Evolutionary conservation across 1,140 invertebrate species (phyloP).

Genomic region (Calosoma granatense): DNA sequence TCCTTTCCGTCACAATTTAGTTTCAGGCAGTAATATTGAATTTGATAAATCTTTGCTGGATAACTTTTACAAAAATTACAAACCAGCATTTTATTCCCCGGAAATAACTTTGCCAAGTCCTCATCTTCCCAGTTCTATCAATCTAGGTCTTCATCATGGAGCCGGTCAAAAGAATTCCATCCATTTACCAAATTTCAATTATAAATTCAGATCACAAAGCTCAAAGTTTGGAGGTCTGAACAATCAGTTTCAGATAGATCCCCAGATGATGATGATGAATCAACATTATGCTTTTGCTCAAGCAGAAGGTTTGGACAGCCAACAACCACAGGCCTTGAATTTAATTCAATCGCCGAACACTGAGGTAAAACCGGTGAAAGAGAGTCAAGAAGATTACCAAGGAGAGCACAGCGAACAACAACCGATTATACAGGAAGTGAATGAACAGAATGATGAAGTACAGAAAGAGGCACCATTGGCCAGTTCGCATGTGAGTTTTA

Average conservation of each 20-base stretch:
- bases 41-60: neutral
- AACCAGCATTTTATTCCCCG: neutral
- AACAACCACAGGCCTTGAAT: neutral
- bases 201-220: too few species aligned
- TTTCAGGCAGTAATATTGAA: neutral
- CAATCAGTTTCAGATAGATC: neutral
- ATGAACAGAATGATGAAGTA: neutral
- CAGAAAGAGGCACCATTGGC: neutral
- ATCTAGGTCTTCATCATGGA: neutral
- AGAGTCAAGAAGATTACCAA: neutral
- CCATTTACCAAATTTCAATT: neutral
- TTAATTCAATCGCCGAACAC: neutral
- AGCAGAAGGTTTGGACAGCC: neutral
- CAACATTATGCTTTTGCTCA: neutral
- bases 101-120: neutral
- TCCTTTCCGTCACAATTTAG: neutral
- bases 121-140: neutral
- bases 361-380: neutral
- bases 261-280: neutral
- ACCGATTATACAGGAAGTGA: neutral
- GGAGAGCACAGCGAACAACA: too few species aligned
- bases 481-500: too few species aligned
- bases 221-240: neutral
- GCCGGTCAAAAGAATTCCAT: neutral
- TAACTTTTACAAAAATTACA: neutral